Conservation (phyloP, 2,797 vertebrate genomes). For the Aplochiton taeniatus region DNA sequence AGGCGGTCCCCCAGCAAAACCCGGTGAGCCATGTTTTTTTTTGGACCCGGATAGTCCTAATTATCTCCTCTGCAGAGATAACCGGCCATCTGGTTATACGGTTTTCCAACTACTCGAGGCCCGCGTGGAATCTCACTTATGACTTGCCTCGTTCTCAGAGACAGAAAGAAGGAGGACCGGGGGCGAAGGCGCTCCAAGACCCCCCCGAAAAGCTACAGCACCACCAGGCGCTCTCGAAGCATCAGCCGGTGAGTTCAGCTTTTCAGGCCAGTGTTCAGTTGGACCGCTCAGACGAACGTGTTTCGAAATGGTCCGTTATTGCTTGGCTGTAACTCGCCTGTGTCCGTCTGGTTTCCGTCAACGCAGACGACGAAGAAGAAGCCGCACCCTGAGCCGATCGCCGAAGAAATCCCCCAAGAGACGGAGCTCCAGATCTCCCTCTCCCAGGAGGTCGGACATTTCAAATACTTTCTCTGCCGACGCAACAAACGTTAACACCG, state of each 20-base stretch:
- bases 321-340: neutral
- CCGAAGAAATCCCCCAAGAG: slow-evolving; percentile 92
- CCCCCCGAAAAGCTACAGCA: slow-evolving; percentile 97
- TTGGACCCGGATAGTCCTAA: too few species aligned
- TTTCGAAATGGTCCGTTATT: neutral
- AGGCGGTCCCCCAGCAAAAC: slow-evolving; percentile 86
- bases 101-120: too few species aligned
- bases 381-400: slow-evolving; percentile 82
- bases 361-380: slow-evolving; percentile 80
- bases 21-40: slow-evolving; percentile 80
- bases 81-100: too few species aligned
- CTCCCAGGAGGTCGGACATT: slow-evolving; percentile 84
- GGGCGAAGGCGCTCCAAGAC: slow-evolving; percentile 93
- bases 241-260: slow-evolving; percentile 80
- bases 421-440: slow-evolving; percentile 86
- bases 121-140: neutral
- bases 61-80: too few species aligned
- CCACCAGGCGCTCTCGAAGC: slow-evolving; percentile 89
- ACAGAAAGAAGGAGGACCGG: slow-evolving; percentile 92
- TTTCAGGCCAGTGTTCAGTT: neutral
- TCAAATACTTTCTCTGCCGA: neutral
- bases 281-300: neutral
- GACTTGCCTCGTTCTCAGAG: slow-evolving; percentile 67
- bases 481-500: neutral
- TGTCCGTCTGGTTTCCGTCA: neutral